These are phyloP conservation scores for Protophormia terraenovae DNA, from an alignment of 2,888 invertebrate genomes.

Conservation along the genomic window DNA sequence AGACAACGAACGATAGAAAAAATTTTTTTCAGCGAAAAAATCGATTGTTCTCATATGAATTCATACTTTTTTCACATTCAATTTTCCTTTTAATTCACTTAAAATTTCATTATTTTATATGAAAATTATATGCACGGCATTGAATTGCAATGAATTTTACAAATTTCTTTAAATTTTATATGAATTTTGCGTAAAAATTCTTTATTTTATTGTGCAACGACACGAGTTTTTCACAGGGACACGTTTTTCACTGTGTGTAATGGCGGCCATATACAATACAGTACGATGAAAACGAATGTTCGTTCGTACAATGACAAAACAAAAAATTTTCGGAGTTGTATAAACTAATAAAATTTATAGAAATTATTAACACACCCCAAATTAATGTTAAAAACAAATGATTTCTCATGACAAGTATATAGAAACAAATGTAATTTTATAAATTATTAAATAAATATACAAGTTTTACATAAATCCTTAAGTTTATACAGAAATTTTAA, in stretches of 20 bases:
- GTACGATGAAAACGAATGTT: constrained; percentile 70
- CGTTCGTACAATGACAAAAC: constrained; percentile 71
- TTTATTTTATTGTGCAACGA: constrained; percentile 77
- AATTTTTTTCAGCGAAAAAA: constrained; percentile 76
- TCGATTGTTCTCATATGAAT: constrained; percentile 69
- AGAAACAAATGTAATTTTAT: constrained; percentile 62
- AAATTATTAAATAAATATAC: constrained; percentile 7
- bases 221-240: constrained; percentile 80
- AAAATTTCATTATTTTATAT: constrained; percentile 71
- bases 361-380: constrained; percentile 64
- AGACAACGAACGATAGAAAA: constrained; percentile 69
- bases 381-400: constrained; percentile 41
- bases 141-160: constrained; percentile 74
- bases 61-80: constrained; percentile 80
- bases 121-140: constrained; percentile 72
- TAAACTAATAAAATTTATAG: constrained; percentile 62
- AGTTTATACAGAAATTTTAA: constrained; percentile 47
- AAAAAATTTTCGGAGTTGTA: constrained; percentile 74
- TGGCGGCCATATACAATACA: constrained; percentile 76
- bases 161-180: constrained; percentile 76
- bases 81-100: constrained; percentile 74
- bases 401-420: constrained; percentile 57
- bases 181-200: constrained; percentile 77
- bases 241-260: constrained; percentile 81
- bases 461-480: neutral